These are phyloP conservation scores for Abrostola tripartita DNA, from an alignment of 2,888 invertebrate species.

Conservation along the genomic window DNA sequence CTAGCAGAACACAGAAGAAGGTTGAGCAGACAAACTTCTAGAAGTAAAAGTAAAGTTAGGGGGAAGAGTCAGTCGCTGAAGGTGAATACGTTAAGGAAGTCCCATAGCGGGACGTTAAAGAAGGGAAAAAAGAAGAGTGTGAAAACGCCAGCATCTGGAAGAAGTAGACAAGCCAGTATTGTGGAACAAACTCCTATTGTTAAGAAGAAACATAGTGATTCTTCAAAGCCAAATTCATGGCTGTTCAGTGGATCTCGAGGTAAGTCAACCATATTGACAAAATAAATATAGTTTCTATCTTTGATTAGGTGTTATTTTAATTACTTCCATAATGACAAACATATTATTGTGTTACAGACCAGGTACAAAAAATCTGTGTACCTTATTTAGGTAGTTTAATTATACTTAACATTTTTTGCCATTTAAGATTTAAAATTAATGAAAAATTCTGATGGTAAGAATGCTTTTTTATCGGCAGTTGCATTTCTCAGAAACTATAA, in stretches of 20 bases:
- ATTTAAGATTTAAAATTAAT: too few species aligned
- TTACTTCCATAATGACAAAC: not conserved
- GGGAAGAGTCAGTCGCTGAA: constrained; percentile 84
- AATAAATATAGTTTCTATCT: not conserved
- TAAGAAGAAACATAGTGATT: constrained; percentile 79
- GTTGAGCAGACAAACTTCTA: constrained; percentile 82
- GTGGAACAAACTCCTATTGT: constrained; percentile 77
- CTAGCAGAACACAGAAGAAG: constrained; percentile 79
- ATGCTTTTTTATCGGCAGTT: constrained; percentile 21
- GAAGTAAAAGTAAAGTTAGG: constrained; percentile 83
- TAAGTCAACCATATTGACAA: constrained; percentile 59
- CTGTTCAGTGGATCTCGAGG: constrained; percentile 80
- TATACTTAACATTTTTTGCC: too few species aligned
- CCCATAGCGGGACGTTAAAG: constrained; percentile 83
- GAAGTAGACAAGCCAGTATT: constrained; percentile 82
- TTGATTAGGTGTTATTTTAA: not conserved
- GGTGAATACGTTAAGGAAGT: constrained; percentile 82
- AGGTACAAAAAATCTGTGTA: not conserved
- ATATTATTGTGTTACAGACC: not conserved
- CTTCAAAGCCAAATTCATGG: constrained; percentile 80
- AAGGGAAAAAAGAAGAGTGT: constrained; percentile 81
- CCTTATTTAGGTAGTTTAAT: too few species aligned
- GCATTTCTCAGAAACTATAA: constrained; percentile 33
- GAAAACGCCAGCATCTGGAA: constrained; percentile 71
- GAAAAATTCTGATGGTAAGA: not conserved